phyloP scores from a whole-genome alignment of 2,888 invertebrate genomes.

The Tubiluchus corallicola region DNA sequence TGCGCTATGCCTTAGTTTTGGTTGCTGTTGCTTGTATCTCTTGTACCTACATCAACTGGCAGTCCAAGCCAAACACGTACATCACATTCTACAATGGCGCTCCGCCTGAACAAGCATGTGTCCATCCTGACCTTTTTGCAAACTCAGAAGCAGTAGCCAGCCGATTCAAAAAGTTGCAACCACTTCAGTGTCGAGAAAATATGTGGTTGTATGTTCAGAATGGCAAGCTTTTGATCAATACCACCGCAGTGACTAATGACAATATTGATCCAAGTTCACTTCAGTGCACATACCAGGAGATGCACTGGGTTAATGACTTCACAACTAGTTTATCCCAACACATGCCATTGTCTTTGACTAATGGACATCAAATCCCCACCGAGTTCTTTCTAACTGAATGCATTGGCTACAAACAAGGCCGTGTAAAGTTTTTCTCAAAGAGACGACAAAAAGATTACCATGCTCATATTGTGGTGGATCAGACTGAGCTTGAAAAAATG shows the following conservation, averaged over 20 bases:
- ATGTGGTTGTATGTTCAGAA: background rate
- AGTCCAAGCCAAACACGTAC: too few relatives aligned
- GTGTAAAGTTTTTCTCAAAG: background rate
- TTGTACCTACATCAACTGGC: too few relatives aligned
- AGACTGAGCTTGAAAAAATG: too few relatives aligned
- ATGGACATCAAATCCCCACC: background rate
- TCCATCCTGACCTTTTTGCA: background rate
- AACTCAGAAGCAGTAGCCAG: background rate
- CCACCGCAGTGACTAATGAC: background rate
- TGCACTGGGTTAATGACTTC: background rate
- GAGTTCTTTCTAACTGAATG: background rate
- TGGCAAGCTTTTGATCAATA: background rate
- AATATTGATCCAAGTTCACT: background rate
- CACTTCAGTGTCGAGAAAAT: background rate
- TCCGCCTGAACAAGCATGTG: too few relatives aligned
- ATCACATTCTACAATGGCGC: too few relatives aligned
- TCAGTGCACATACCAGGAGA: background rate
- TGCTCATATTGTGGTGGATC: background rate
- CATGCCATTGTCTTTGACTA: background rate
- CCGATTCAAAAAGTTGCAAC: background rate
- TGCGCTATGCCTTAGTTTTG: too few relatives aligned
- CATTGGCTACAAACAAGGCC: background rate
- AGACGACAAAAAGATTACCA: background rate
- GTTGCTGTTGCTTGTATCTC: too few relatives aligned
- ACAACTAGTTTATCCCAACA: background rate